Conservation (phyloP, 1,140 invertebrate species). For the Dinoponera quadriceps region DNA sequence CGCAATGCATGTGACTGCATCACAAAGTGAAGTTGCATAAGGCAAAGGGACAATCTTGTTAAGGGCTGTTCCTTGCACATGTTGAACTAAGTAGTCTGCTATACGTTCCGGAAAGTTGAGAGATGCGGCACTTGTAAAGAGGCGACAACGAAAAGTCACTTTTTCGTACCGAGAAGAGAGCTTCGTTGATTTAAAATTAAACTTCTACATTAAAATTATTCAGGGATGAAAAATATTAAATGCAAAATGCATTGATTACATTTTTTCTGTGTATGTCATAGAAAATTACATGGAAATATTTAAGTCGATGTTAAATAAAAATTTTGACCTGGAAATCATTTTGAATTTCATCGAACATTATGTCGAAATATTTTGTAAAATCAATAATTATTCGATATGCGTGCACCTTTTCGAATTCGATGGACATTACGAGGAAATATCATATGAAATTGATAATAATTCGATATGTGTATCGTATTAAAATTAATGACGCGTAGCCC, state of each 20-base stretch:
- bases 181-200: no score
- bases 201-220: no score
- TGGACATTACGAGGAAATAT: no score
- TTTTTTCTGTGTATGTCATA: no score
- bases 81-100: conserved; percentile 19
- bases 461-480: not conserved
- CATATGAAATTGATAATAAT: not conserved
- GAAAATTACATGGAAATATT: no score
- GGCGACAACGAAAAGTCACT: no score
- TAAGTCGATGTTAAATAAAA: no score
- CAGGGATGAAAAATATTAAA: no score
- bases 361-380: not conserved
- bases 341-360: not conserved
- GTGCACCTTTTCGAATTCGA: no score
- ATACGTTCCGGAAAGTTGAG: not conserved
- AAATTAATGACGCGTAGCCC: not conserved
- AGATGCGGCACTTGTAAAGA: no score
- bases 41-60: conserved; percentile 32
- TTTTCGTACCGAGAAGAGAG: no score
- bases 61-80: conserved; percentile 21
- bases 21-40: conserved; percentile 27
- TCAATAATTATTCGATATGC: not conserved
- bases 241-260: no score
- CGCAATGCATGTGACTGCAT: conserved; percentile 33
- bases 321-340: not conserved